Evolutionary conservation across 2,888 invertebrate genomes (phyloP).

Genomic region (Andrena camellia): DNA sequence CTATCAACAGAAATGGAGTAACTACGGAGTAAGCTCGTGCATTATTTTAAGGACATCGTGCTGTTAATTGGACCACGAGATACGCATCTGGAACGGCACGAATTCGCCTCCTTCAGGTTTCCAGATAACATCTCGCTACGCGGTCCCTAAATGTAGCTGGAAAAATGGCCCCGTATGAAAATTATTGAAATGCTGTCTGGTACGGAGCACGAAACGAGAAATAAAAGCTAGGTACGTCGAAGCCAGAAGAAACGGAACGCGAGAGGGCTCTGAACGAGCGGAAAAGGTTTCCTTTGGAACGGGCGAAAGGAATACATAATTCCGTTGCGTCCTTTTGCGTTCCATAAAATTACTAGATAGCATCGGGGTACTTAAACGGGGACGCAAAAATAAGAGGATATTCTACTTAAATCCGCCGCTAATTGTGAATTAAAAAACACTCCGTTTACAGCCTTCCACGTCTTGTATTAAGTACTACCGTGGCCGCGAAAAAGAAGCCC

Average conservation of each 20-base stretch:
- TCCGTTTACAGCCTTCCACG: slow-evolving; percentile 33
- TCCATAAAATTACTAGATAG: slow-evolving; percentile 53
- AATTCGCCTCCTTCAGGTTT: neutral
- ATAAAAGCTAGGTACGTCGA: slow-evolving; percentile 8
- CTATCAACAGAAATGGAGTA: neutral
- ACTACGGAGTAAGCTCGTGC: neutral
- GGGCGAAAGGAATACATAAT: slow-evolving; percentile 44
- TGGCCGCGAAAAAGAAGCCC: slow-evolving; percentile 8
- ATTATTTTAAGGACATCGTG: neutral
- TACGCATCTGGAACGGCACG: neutral
- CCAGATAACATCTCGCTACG: neutral
- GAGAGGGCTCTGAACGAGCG: slow-evolving; percentile 3
- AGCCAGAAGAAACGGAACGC: neutral
- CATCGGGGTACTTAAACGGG: slow-evolving; percentile 42
- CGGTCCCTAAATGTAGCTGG: neutral
- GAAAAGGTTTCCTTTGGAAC: slow-evolving; percentile 26
- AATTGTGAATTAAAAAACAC: slow-evolving; percentile 57
- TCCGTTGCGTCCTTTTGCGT: slow-evolving; percentile 43
- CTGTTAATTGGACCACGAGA: slow-evolving; percentile 12
- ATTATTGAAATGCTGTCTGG: slow-evolving; percentile 11
- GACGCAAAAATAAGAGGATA: slow-evolving; percentile 42
- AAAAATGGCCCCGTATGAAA: neutral
- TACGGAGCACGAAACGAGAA: neutral
- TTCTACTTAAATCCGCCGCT: slow-evolving; percentile 40
- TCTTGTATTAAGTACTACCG: slow-evolving; percentile 16